phyloP scores from a whole-genome alignment of 2,113 vertebrate species.

The Morphnarchus princeps region DNA sequence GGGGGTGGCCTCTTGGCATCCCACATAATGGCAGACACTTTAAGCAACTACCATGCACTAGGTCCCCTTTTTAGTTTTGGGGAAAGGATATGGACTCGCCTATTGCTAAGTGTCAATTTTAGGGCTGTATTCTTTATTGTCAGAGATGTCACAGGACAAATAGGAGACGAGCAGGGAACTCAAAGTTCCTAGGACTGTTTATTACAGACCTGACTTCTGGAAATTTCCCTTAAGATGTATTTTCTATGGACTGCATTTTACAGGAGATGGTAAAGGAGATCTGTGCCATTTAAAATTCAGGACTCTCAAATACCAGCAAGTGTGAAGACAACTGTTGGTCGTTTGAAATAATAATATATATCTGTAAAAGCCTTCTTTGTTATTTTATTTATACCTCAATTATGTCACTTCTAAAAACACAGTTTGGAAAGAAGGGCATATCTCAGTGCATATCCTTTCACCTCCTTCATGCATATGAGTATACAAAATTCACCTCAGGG shows the following conservation, averaged over 20 bases:
- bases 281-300: constrained; percentile 22
- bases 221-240: not conserved
- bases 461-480: constrained; percentile 61
- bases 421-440: constrained; percentile 47
- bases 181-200: not conserved
- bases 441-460: constrained; percentile 58
- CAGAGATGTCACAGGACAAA: not conserved
- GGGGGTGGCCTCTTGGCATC: constrained; percentile 20
- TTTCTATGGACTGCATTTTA: not conserved
- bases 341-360: constrained; percentile 24
- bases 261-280: not conserved
- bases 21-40: constrained; percentile 39
- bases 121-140: not conserved
- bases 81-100: not conserved
- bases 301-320: constrained; percentile 20
- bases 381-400: constrained; percentile 62
- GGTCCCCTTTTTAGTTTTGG: constrained; percentile 18
- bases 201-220: not conserved
- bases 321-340: constrained; percentile 39
- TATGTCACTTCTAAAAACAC: constrained; percentile 52
- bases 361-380: constrained; percentile 20
- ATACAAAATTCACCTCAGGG: constrained; percentile 67
- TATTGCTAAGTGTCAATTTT: not conserved
- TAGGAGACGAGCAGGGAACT: not conserved
- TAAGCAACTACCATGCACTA: not conserved